A percentile compares a stretch with the other conserved stretches of the same genome.
Conservation (phyloP, 2,888 invertebrate genomes). For the Drosophila macrospina region DNA sequence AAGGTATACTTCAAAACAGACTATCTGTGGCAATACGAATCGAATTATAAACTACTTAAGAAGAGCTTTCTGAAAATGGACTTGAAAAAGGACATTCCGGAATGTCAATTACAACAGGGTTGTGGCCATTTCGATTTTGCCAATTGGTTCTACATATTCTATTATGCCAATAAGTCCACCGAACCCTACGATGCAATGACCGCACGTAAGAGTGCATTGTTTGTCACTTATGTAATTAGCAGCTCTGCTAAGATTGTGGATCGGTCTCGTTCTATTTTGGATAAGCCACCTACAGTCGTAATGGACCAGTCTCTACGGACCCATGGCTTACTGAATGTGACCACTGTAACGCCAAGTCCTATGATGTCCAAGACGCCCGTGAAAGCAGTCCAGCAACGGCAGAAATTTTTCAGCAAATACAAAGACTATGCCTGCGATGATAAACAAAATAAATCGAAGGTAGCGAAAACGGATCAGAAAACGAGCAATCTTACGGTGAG, state of each 20-base stretch:
- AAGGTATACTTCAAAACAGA: neutral
- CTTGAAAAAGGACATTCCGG: neutral
- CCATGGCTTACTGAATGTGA: neutral
- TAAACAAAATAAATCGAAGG: too few relatives aligned
- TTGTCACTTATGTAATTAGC: neutral
- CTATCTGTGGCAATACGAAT: neutral
- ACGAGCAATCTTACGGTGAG: too few relatives aligned
- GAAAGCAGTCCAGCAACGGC: neutral
- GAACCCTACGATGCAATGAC: neutral
- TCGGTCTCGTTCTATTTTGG: neutral
- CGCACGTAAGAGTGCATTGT: neutral
- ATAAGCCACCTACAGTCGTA: neutral
- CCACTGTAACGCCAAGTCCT: neutral
- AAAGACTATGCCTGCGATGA: too few relatives aligned
- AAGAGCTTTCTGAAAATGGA: neutral
- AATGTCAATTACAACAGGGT: neutral
- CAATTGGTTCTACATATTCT: conserved; percentile 14
- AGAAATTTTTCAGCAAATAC: neutral
- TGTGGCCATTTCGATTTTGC: conserved; percentile 15
- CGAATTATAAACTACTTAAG: conserved; percentile 8
- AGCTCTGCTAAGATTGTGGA: neutral
- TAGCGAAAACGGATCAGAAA: too few relatives aligned
- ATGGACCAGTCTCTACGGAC: neutral
- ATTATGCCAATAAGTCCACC: neutral
- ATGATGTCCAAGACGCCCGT: neutral